A percentile compares a stretch with the other conserved stretches of the same genome.
These are phyloP conservation scores for Callorhinus ursinus DNA, from an alignment of 2,113 vertebrate genomes.

Conservation along the genomic window DNA sequence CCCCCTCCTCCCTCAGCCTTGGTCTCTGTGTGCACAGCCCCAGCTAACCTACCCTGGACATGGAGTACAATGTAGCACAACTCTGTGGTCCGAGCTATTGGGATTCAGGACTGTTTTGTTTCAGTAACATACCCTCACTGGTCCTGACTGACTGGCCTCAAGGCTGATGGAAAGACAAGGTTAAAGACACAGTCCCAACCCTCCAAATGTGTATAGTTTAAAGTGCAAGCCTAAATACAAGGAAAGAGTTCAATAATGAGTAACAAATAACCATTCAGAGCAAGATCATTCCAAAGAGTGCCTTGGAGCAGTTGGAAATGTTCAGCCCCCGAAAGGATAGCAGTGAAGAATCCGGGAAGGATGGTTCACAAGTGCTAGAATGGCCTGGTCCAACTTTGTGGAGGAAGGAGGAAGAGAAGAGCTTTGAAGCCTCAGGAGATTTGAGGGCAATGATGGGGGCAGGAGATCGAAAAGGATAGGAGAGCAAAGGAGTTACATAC, in stretches of 20 bases:
- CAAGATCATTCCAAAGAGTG: neutral
- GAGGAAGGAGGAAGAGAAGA: neutral
- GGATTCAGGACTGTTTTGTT: neutral
- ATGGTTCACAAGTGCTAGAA: neutral
- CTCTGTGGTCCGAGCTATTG: neutral
- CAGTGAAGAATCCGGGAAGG: neutral
- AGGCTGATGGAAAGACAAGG: neutral
- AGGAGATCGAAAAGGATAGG: neutral
- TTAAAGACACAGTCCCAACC: neutral
- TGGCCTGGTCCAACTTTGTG: neutral
- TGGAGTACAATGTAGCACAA: fast-evolving
- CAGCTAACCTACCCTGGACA: neutral
- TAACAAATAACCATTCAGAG: neutral
- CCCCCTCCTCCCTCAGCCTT: neutral
- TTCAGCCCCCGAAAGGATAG: neutral
- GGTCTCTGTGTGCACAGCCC: neutral
- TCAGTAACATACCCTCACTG: neutral
- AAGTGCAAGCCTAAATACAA: neutral
- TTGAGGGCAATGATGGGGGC: fast-evolving
- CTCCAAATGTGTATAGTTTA: no score
- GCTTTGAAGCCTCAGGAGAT: neutral
- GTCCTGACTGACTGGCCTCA: neutral
- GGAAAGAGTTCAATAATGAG: neutral
- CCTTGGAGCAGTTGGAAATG: fast-evolving
- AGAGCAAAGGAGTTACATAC: neutral